phyloP scores from a whole-genome alignment of 1,140 invertebrate genomes.

The Cydia amplana region DNA sequence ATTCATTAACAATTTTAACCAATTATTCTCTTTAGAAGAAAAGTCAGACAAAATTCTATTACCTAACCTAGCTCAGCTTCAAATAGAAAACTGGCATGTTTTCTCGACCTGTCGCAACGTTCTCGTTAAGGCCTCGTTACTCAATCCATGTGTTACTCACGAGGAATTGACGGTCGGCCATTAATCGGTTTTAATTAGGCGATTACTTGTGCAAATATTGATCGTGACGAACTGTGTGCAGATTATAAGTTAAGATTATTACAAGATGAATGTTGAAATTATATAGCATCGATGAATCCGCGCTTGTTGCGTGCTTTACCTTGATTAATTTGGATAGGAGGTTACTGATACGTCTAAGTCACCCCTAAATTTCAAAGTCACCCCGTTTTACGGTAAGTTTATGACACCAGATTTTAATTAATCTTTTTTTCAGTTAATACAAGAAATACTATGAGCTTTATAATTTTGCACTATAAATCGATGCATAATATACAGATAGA shows the following conservation, averaged over 20 bases:
- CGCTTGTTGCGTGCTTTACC: too few species aligned
- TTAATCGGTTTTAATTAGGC: not conserved
- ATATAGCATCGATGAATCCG: not conserved
- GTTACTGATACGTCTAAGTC: too few species aligned
- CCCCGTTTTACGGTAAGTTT: too few species aligned
- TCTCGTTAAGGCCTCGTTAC: not conserved
- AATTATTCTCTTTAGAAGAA: not conserved
- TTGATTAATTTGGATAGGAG: too few species aligned
- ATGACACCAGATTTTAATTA: too few species aligned
- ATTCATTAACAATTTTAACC: too few species aligned
- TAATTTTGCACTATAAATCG: too few species aligned
- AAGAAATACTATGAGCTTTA: too few species aligned
- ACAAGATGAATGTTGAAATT: not conserved
- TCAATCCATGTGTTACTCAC: not conserved
- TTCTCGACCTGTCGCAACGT: not conserved
- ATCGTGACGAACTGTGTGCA: not conserved
- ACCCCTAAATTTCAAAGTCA: too few species aligned
- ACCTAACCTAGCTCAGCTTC: conserved; percentile 3
- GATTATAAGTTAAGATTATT: not conserved
- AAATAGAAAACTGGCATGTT: not conserved
- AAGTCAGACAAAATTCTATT: not conserved
- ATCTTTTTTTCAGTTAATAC: too few species aligned
- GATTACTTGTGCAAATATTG: not conserved
- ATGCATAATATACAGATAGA: too few species aligned
- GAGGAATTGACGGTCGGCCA: not conserved